Percentiles rank a stretch among this genome's conserved stretches.
Conservation (phyloP, 1,140 invertebrate species). For the Argopecten irradians region DNA sequence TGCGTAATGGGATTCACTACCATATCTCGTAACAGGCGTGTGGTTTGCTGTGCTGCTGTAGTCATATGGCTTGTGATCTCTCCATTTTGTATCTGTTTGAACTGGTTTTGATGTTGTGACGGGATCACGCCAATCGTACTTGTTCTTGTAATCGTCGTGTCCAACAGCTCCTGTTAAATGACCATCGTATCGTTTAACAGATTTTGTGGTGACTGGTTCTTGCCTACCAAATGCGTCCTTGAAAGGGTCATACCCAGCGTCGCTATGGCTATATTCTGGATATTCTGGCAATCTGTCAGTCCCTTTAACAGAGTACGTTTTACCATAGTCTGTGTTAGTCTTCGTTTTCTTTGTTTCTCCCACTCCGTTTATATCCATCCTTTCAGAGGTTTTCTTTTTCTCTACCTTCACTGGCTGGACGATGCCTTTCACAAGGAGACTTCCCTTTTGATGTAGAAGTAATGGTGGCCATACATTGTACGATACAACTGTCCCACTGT, state of each 20-base stretch:
- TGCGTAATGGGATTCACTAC: neutral
- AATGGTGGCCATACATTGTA: conserved; percentile 40
- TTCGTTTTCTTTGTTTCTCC: neutral
- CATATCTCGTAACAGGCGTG: neutral
- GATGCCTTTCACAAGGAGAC: conserved; percentile 34
- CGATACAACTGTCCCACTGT: conserved; percentile 26
- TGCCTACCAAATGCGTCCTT: neutral
- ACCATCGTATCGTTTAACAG: no score
- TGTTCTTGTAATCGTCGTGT: neutral
- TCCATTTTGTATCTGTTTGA: neutral
- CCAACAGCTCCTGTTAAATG: no score
- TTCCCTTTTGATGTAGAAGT: conserved; percentile 35
- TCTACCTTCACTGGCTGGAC: conserved; percentile 6
- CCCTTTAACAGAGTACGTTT: neutral
- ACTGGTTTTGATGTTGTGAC: neutral
- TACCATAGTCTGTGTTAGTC: neutral
- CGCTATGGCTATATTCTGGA: no score
- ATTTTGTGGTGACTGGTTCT: neutral
- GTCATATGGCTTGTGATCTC: neutral
- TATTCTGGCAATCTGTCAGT: neutral
- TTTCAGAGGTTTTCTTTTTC: neutral
- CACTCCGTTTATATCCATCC: neutral
- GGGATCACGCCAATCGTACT: neutral
- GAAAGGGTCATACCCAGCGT: neutral
- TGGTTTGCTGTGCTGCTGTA: neutral